These are phyloP conservation scores for Melieria picta DNA, from an alignment of 2,888 invertebrate genomes.

Conservation along the genomic window DNA sequence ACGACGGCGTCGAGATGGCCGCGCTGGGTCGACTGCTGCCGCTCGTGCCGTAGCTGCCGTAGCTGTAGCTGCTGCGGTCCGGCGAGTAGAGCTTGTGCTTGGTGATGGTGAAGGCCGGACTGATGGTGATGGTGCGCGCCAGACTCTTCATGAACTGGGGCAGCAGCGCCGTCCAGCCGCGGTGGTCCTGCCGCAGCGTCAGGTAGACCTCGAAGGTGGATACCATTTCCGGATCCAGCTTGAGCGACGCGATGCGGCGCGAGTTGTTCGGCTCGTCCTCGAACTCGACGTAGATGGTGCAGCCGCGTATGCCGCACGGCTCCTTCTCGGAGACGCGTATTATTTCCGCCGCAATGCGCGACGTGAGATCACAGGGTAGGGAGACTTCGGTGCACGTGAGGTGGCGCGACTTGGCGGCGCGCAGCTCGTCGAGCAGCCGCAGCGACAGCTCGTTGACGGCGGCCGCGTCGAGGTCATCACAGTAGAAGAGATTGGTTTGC, in stretches of 20 bases:
- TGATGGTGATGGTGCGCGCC: slow-evolving; percentile 60
- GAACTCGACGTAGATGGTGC: slow-evolving; percentile 61
- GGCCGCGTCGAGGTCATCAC: slow-evolving; percentile 47
- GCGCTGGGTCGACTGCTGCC: slow-evolving; percentile 35
- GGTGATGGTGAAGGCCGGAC: slow-evolving; percentile 60
- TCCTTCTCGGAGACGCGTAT: slow-evolving; percentile 60
- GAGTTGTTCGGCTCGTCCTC: slow-evolving; percentile 61
- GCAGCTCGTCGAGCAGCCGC: slow-evolving; percentile 56
- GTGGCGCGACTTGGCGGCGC: slow-evolving; percentile 59
- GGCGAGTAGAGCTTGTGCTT: slow-evolving; percentile 59
- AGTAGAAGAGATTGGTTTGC: slow-evolving; percentile 43
- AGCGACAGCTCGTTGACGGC: slow-evolving; percentile 51
- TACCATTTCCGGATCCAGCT: slow-evolving; percentile 59
- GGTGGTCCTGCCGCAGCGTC: slow-evolving; percentile 60
- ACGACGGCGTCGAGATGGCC: slow-evolving; percentile 29
- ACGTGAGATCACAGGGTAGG: slow-evolving; percentile 63
- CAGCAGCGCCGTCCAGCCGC: slow-evolving; percentile 59
- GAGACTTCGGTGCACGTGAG: slow-evolving; percentile 61
- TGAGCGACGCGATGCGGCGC: slow-evolving; percentile 58
- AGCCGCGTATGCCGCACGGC: slow-evolving; percentile 60
- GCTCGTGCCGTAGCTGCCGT: slow-evolving; percentile 41
- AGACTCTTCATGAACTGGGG: slow-evolving; percentile 62
- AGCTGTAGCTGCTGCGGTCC: slow-evolving; percentile 45
- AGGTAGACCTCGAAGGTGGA: slow-evolving; percentile 60
- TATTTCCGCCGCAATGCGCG: slow-evolving; percentile 60